Evolutionary conservation across 2,797 vertebrate species (phyloP).

Genomic region (Sebastes diaconus): DNA sequence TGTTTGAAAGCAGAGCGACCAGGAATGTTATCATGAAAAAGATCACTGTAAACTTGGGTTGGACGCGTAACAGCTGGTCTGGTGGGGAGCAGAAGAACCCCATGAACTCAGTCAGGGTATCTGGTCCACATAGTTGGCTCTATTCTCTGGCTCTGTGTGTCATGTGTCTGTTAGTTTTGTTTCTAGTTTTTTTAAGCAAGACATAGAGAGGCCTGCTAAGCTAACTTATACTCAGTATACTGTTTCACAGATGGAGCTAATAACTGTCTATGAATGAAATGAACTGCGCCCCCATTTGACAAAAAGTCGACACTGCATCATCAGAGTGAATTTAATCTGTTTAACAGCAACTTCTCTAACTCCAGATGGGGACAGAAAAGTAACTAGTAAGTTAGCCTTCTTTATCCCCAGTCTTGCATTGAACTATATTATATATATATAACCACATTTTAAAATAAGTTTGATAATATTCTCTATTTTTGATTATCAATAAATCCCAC

Average conservation of each 20-base stretch:
- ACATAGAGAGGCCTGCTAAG: not conserved
- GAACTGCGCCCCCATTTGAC: slow-evolving; percentile 57
- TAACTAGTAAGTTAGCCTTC: not conserved
- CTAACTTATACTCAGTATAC: not conserved
- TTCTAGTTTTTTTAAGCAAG: not conserved
- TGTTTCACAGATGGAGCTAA: not conserved
- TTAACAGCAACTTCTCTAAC: not conserved
- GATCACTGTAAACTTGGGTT: not conserved
- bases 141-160: not conserved
- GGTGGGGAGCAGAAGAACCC: not conserved
- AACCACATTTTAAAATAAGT: not conserved
- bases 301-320: slow-evolving; percentile 12
- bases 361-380: not conserved
- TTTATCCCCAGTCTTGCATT: not conserved
- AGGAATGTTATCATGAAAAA: not conserved
- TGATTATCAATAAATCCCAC: not conserved
- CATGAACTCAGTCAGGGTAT: not conserved
- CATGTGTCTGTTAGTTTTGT: not conserved
- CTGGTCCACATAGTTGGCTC: not conserved
- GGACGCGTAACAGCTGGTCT: slow-evolving; percentile 58
- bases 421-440: too few relatives aligned
- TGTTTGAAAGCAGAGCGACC: not conserved
- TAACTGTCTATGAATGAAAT: slow-evolving; percentile 16
- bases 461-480: not conserved
- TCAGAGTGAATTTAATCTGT: not conserved